Evolutionary conservation across 2,797 vertebrate species (phyloP).

Genomic region (Chanos chanos): DNA sequence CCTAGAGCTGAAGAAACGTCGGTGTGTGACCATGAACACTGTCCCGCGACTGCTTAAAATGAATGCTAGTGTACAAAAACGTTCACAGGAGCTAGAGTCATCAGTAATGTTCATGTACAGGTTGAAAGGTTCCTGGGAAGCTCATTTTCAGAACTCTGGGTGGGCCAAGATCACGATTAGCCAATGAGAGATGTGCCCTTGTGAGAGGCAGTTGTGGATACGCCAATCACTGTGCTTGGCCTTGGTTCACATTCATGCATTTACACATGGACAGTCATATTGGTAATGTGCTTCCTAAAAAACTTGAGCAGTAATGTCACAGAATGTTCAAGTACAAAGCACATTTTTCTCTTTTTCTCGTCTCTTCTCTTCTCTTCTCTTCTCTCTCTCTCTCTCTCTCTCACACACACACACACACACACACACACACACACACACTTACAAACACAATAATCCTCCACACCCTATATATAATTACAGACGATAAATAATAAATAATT

Average conservation of each 20-base stretch:
- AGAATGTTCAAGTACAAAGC: constrained; percentile 6
- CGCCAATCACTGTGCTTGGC: constrained; percentile 8
- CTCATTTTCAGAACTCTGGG: neutral
- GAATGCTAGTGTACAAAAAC: neutral
- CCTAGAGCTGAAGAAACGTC: neutral
- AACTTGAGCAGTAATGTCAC: constrained; percentile 8
- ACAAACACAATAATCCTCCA: constrained; percentile 47
- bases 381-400: neutral
- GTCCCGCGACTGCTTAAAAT: neutral
- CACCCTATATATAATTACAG: constrained; percentile 60
- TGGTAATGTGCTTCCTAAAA: neutral
- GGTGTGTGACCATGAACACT: neutral
- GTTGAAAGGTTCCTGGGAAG: neutral
- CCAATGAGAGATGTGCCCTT: neutral
- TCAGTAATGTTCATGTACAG: neutral
- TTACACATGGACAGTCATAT: constrained; percentile 13
- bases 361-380: neutral
- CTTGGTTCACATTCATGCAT: neutral
- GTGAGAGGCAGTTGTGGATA: constrained; percentile 21
- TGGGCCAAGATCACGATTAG: too few species aligned
- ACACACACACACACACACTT: constrained; percentile 1
- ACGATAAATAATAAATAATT: constrained; percentile 63
- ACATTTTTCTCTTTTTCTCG: too few species aligned
- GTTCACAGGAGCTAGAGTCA: neutral
- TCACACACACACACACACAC: constrained; percentile 14